Conservation (phyloP, 2,888 invertebrate genomes). For the Drosophila suboccidentalis region DNA sequence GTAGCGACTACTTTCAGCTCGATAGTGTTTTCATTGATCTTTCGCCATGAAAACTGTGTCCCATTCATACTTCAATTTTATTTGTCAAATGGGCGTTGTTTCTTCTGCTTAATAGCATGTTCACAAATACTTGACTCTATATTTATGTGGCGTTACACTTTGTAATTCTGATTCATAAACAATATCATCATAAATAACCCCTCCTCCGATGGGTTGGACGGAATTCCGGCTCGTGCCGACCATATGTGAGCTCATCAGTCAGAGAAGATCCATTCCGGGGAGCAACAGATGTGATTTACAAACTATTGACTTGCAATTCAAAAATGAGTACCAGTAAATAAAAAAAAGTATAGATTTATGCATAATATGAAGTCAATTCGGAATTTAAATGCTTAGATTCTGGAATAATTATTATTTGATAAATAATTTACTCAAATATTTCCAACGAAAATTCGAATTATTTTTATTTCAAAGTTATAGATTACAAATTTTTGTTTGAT, state of each 20-base stretch:
- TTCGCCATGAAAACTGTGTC: slow-evolving; percentile 9
- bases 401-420: background rate
- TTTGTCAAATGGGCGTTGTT: slow-evolving; percentile 25
- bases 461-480: too few relatives aligned
- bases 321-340: too few relatives aligned
- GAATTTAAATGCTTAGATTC: background rate
- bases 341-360: background rate
- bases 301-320: background rate
- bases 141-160: slow-evolving; percentile 73
- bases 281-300: slow-evolving; percentile 24
- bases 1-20: slow-evolving; percentile 20
- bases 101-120: background rate
- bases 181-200: slow-evolving; percentile 48
- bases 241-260: slow-evolving; percentile 23
- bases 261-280: slow-evolving; percentile 3
- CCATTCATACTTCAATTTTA: slow-evolving; percentile 50
- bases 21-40: slow-evolving; percentile 55
- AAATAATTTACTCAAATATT: background rate
- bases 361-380: background rate
- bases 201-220: background rate
- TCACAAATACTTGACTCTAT: slow-evolving; percentile 36
- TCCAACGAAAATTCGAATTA: too few relatives aligned
- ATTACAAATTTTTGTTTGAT: too few relatives aligned
- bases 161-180: slow-evolving; percentile 63
- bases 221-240: slow-evolving; percentile 61